Percentiles rank a stretch among this genome's conserved stretches.
phyloP scores from a whole-genome alignment of 2,888 invertebrate genomes.

The Eupelmus urozonus region DNA sequence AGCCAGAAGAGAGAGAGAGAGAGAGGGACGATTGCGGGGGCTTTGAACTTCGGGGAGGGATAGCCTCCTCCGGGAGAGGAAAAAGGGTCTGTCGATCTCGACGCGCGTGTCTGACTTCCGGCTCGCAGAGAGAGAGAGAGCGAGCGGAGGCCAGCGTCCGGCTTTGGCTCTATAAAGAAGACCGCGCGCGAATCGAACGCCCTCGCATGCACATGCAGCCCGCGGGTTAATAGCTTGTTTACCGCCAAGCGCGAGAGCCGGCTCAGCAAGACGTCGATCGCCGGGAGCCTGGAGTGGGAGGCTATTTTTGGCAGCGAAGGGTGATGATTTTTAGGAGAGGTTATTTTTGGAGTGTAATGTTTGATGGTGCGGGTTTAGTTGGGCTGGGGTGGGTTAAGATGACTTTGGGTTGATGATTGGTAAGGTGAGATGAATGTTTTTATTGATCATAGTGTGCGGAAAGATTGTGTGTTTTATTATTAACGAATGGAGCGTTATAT shows the following conservation, averaged over 20 bases:
- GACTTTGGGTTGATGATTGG: too few species aligned
- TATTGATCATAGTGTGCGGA: too few species aligned
- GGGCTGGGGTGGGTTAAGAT: too few species aligned
- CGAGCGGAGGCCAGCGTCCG: too few species aligned
- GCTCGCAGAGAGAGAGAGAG: slow-evolving; percentile 5
- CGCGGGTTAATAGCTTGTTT: slow-evolving; percentile 49
- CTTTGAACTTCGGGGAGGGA: slow-evolving; percentile 50
- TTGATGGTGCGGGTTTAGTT: too few species aligned
- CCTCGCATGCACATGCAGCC: slow-evolving; percentile 1
- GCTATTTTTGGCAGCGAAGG: slow-evolving; percentile 7
- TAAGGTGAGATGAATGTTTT: too few species aligned
- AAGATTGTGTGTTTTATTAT: too few species aligned
- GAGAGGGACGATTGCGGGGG: slow-evolving; percentile 38
- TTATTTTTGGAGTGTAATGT: not conserved
- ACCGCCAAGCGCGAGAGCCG: slow-evolving; percentile 20
- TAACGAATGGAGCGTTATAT: too few species aligned
- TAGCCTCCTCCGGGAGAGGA: slow-evolving; percentile 28
- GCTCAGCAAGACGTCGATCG: slow-evolving; percentile 13
- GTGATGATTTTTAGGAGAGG: not conserved
- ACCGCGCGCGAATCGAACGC: slow-evolving; percentile 24
- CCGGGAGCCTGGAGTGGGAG: not conserved
- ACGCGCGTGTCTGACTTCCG: slow-evolving; percentile 59
- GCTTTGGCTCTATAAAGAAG: slow-evolving; percentile 48
- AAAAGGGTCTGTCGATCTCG: slow-evolving; percentile 56
- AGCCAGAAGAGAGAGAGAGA: slow-evolving; percentile 4